phyloP scores from a whole-genome alignment of 2,888 invertebrate genomes.

The Artemia sp. region DNA sequence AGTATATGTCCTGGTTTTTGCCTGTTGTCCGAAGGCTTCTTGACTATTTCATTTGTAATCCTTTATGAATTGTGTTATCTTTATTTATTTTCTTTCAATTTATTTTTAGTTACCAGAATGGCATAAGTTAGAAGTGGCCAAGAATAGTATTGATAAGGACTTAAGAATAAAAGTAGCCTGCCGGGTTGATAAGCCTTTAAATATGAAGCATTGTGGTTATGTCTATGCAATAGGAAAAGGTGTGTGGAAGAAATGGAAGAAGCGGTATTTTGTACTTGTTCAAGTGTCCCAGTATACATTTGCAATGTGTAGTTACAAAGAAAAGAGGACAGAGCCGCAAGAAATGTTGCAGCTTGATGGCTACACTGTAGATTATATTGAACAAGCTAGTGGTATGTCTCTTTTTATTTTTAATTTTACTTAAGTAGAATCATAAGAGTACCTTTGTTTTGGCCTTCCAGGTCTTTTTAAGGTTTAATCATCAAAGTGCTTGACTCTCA shows the following conservation, averaged over 20 bases:
- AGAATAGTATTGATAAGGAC: constrained; percentile 87
- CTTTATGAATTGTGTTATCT: too few relatives aligned
- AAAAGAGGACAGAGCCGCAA: constrained; percentile 96
- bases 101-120: constrained; percentile 66
- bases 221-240: constrained; percentile 78
- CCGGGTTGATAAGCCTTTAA: constrained; percentile 94
- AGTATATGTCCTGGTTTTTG: too few relatives aligned
- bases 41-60: too few relatives aligned
- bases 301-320: constrained; percentile 97
- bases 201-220: constrained; percentile 96
- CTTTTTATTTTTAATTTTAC: constrained; percentile 17
- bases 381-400: constrained; percentile 69
- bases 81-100: constrained; percentile 22
- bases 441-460: constrained; percentile 9
- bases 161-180: constrained; percentile 92
- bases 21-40: too few relatives aligned
- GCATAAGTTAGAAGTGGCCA: constrained; percentile 92
- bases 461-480: background rate
- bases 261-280: constrained; percentile 90
- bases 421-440: constrained; percentile 16
- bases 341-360: constrained; percentile 99
- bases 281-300: constrained; percentile 99
- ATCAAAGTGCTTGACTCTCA: background rate
- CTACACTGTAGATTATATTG: constrained; percentile 97
- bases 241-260: constrained; percentile 99